Conservation (phyloP, 2,113 vertebrate genomes). For the Menura novaehollandiae region DNA sequence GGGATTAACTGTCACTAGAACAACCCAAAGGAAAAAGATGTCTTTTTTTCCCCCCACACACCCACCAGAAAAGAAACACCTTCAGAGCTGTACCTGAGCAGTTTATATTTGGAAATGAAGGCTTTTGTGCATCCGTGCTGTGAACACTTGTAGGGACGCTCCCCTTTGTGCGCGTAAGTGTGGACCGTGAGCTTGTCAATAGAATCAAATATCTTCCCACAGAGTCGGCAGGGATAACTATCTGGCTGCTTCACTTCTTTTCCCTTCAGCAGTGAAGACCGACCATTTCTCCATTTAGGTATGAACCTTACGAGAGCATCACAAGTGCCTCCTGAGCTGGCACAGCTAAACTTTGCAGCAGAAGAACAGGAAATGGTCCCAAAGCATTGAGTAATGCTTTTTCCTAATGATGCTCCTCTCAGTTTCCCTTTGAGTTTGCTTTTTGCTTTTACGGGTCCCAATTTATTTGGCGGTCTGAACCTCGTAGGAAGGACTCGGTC, state of each 20-base stretch:
- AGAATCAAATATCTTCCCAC: constrained; percentile 71
- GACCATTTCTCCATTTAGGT: constrained; percentile 62
- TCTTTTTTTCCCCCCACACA: neutral
- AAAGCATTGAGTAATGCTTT: constrained; percentile 37
- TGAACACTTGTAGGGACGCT: constrained; percentile 74
- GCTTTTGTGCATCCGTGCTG: constrained; percentile 76
- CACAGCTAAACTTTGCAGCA: constrained; percentile 22
- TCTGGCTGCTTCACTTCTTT: constrained; percentile 62
- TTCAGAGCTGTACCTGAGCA: constrained; percentile 72
- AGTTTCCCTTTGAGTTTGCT: constrained; percentile 53
- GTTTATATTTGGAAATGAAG: constrained; percentile 79
- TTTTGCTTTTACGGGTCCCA: constrained; percentile 59
- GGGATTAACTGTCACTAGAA: neutral
- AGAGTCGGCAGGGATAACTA: constrained; percentile 65
- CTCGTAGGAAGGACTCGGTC: constrained; percentile 27
- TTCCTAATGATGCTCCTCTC: constrained; percentile 37
- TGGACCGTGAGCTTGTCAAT: constrained; percentile 73
- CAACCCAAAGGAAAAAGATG: neutral
- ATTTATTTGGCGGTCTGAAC: constrained; percentile 36
- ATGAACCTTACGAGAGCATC: constrained; percentile 30
- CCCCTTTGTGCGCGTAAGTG: constrained; percentile 66
- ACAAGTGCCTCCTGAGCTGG: constrained; percentile 21
- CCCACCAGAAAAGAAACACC: neutral
- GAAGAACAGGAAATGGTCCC: constrained; percentile 18
- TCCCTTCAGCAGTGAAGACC: constrained; percentile 53